Conservation (phyloP, 37 sponge, comb jelly and placozoan genomes). For the Bolinopsis microptera region DNA sequence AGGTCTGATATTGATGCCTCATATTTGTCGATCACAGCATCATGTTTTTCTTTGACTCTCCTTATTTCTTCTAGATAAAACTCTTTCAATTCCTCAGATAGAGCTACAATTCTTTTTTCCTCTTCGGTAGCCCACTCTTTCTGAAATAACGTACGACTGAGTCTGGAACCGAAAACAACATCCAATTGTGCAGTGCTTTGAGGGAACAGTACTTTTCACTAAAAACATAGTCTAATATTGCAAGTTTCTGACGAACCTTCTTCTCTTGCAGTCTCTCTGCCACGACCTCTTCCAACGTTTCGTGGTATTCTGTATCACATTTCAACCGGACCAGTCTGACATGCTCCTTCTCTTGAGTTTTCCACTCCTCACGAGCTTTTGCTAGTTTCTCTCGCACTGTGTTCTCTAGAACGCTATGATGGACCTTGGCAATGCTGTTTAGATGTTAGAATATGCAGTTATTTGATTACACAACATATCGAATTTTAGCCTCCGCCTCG, state of each 20-base stretch:
- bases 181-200: too few species aligned
- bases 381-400: neutral
- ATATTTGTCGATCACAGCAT: neutral
- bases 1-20: neutral
- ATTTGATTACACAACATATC: too few species aligned
- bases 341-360: neutral
- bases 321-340: neutral
- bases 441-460: conserved; percentile 20
- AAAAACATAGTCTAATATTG: too few species aligned
- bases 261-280: neutral
- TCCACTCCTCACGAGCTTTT: conserved; percentile 2
- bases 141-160: too few species aligned
- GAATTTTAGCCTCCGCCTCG: too few species aligned
- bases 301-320: neutral
- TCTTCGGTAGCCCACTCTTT: neutral
- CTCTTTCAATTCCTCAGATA: neutral
- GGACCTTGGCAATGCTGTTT: conserved; percentile 34
- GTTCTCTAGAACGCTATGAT: neutral
- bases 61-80: neutral
- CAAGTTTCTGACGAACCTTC: too few species aligned
- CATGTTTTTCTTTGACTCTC: neutral
- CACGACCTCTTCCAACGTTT: neutral
- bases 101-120: neutral
- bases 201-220: too few species aligned
- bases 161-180: too few species aligned